These are phyloP conservation scores for Cephus pulcher DNA, from an alignment of 2,888 invertebrate genomes.

Conservation along the genomic window DNA sequence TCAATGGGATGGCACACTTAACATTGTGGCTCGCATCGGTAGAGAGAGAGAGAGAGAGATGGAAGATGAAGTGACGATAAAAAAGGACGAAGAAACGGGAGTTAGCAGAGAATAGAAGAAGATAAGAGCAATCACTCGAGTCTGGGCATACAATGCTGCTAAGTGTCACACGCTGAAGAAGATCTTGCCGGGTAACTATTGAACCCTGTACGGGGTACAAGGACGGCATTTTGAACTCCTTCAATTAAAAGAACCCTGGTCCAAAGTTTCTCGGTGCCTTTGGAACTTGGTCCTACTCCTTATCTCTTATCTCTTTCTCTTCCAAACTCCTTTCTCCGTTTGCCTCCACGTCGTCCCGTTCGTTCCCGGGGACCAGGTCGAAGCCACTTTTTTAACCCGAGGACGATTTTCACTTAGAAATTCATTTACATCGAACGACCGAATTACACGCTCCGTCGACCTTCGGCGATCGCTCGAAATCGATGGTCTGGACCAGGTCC, in stretches of 20 bases:
- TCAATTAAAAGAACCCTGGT: not conserved
- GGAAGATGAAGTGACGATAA: not conserved
- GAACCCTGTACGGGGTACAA: not conserved
- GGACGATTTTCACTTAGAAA: slow-evolving; percentile 43
- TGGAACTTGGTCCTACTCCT: slow-evolving; percentile 15
- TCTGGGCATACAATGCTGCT: not conserved
- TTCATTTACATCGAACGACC: slow-evolving; percentile 18
- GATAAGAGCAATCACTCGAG: not conserved
- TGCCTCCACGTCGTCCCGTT: not conserved
- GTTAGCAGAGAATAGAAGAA: not conserved
- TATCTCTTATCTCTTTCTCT: not conserved
- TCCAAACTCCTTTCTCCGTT: not conserved
- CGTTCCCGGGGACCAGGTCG: not conserved
- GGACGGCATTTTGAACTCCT: not conserved
- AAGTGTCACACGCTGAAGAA: not conserved
- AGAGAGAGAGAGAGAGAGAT: not conserved
- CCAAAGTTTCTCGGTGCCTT: slow-evolving; percentile 14
- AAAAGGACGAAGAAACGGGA: not conserved
- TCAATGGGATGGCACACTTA: not conserved
- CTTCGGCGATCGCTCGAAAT: not conserved
- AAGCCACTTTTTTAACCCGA: not conserved
- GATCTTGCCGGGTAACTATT: not conserved
- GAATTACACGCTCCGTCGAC: not conserved
- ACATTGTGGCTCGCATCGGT: not conserved
- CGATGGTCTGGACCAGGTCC: not conserved